Evolutionary conservation across 1,140 invertebrate genomes (phyloP).

Genomic region (Pachyrhynchus sulphureomaculatus): DNA sequence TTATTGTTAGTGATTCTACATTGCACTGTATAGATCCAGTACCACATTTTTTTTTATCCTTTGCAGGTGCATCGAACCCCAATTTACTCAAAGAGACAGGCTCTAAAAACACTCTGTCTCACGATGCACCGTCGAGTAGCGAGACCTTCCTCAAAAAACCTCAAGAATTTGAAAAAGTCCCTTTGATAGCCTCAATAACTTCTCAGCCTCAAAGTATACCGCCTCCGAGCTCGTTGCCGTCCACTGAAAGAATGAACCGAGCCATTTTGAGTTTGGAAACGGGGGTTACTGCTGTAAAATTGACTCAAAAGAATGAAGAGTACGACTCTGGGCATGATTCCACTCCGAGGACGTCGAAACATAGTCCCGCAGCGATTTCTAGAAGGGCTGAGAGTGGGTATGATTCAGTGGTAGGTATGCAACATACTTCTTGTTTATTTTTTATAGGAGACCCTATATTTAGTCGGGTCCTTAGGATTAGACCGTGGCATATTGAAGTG

Average conservation of each 20-base stretch:
- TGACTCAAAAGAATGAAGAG: slow-evolving; percentile 61
- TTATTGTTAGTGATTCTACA: no score
- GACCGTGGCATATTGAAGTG: no score
- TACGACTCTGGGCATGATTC: slow-evolving; percentile 79
- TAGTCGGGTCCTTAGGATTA: no score
- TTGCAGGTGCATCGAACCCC: slow-evolving; percentile 73
- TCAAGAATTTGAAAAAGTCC: slow-evolving; percentile 56
- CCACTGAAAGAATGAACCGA: slow-evolving; percentile 56
- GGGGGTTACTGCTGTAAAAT: slow-evolving; percentile 57
- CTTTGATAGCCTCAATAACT: slow-evolving; percentile 38
- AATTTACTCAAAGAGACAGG: slow-evolving; percentile 59
- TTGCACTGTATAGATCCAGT: not conserved
- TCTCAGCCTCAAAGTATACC: slow-evolving; percentile 55
- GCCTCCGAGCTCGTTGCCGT: slow-evolving; percentile 57
- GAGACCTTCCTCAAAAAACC: slow-evolving; percentile 1
- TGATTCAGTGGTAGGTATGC: slow-evolving; percentile 71
- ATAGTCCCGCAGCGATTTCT: slow-evolving; percentile 70
- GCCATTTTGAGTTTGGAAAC: slow-evolving; percentile 61
- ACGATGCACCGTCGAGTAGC: slow-evolving; percentile 19
- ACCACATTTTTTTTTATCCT: not conserved
- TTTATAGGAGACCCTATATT: not conserved
- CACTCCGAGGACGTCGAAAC: slow-evolving; percentile 74
- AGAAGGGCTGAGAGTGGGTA: slow-evolving; percentile 82
- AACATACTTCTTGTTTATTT: not conserved
- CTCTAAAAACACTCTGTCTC: slow-evolving; percentile 10